Conservation (phyloP, 2,888 invertebrate genomes). For the Heliconius ethilla region DNA sequence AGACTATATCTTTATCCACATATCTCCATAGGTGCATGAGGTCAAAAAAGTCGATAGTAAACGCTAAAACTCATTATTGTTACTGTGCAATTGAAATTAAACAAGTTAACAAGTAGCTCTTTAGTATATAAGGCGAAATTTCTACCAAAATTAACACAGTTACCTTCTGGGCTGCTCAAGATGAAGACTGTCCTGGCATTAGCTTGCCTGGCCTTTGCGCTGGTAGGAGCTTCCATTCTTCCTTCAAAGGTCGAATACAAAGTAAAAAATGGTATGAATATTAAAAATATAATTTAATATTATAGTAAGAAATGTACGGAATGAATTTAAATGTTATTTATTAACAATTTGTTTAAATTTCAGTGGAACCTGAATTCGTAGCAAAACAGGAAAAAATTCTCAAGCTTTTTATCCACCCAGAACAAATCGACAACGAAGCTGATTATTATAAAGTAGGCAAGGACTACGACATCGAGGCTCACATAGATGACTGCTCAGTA, state of each 20-base stretch:
- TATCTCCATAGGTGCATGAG: constrained; percentile 33
- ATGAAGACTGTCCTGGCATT: constrained; percentile 78
- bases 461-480: constrained; percentile 65
- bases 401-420: constrained; percentile 65
- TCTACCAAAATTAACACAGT: constrained; percentile 60
- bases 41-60: constrained; percentile 40
- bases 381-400: constrained; percentile 69
- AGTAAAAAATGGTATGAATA: constrained; percentile 48
- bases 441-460: constrained; percentile 68
- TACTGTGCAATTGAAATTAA: constrained; percentile 38
- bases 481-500: constrained; percentile 68
- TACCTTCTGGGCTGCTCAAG: constrained; percentile 58
- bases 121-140: constrained; percentile 48
- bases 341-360: constrained; percentile 9
- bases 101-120: constrained; percentile 44
- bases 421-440: constrained; percentile 61
- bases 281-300: neutral
- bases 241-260: constrained; percentile 49
- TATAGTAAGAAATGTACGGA: neutral
- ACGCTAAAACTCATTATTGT: constrained; percentile 41
- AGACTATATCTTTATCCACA: constrained; percentile 9
- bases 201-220: constrained; percentile 65
- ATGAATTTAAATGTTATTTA: neutral
- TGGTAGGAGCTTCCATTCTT: constrained; percentile 55
- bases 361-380: constrained; percentile 48